phyloP scores from a whole-genome alignment of 2,888 invertebrate species.

The Lamproptera curius region DNA sequence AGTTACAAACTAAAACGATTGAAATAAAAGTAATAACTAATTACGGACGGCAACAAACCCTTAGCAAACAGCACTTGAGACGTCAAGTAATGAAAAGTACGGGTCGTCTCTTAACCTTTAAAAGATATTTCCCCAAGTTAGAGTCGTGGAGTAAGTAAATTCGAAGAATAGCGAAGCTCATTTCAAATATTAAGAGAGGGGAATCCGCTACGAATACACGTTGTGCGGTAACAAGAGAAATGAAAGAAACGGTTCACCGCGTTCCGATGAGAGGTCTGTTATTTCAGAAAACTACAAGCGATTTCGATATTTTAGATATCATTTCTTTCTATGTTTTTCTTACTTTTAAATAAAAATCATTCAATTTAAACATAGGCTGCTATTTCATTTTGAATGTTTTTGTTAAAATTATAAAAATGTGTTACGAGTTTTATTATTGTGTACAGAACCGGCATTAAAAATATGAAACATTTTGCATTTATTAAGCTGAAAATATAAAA shows the following conservation, averaged over 20 bases:
- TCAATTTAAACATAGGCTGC: slow-evolving; percentile 3
- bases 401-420: no score
- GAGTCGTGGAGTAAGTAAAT: slow-evolving; percentile 35
- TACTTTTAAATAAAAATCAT: slow-evolving; percentile 3
- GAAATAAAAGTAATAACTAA: slow-evolving; percentile 22
- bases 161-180: slow-evolving; percentile 44
- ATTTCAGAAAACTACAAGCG: not conserved
- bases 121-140: slow-evolving; percentile 38
- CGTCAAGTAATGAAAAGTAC: slow-evolving; percentile 32
- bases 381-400: no score
- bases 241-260: slow-evolving; percentile 17
- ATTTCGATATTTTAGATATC: slow-evolving; percentile 6
- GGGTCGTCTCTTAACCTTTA: slow-evolving; percentile 34
- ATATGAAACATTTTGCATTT: no score
- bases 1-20: slow-evolving; percentile 22
- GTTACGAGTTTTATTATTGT: no score
- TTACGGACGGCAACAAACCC: slow-evolving; percentile 25
- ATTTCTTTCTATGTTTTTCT: not conserved
- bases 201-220: slow-evolving; percentile 27
- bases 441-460: no score
- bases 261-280: not conserved
- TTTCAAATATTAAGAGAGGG: slow-evolving; percentile 51
- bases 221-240: slow-evolving; percentile 27
- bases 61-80: slow-evolving; percentile 26
- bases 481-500: no score